Evolutionary conservation across 2,888 invertebrate species (phyloP).

Genomic region (Lepidonotus clava): DNA sequence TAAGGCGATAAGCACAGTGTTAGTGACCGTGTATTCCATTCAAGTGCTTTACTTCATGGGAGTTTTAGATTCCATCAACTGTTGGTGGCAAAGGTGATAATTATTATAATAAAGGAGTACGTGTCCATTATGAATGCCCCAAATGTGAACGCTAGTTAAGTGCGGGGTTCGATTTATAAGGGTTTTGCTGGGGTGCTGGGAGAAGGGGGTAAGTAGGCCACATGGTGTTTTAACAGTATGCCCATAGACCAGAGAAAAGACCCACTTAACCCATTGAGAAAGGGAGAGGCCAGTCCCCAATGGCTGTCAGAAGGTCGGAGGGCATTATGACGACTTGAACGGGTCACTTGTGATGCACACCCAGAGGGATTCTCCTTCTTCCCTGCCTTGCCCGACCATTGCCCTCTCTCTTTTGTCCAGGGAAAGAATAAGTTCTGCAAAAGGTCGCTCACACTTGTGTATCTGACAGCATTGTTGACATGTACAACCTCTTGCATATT

Average conservation of each 20-base stretch:
- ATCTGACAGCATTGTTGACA: no score
- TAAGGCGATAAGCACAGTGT: neutral
- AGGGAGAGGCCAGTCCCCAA: neutral
- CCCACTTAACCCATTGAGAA: constrained; percentile 19
- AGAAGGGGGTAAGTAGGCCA: neutral
- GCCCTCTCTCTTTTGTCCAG: no score
- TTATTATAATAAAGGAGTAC: neutral
- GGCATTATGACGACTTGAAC: neutral
- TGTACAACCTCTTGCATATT: no score
- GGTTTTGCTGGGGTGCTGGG: neutral
- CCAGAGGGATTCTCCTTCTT: no score
- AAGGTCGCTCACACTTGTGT: no score
- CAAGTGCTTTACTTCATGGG: neutral
- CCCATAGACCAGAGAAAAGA: neutral
- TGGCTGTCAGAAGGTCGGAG: neutral
- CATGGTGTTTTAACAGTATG: neutral
- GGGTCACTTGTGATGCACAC: neutral
- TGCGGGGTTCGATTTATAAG: constrained; percentile 3
- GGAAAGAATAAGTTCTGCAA: no score
- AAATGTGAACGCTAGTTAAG: neutral
- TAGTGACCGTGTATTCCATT: no score
- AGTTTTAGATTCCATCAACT: neutral
- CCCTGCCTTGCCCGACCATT: no score
- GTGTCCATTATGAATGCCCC: neutral
- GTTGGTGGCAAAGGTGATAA: neutral